These are phyloP conservation scores for Crepidodera aurea DNA, from an alignment of 2,888 invertebrate species.

Conservation along the genomic window DNA sequence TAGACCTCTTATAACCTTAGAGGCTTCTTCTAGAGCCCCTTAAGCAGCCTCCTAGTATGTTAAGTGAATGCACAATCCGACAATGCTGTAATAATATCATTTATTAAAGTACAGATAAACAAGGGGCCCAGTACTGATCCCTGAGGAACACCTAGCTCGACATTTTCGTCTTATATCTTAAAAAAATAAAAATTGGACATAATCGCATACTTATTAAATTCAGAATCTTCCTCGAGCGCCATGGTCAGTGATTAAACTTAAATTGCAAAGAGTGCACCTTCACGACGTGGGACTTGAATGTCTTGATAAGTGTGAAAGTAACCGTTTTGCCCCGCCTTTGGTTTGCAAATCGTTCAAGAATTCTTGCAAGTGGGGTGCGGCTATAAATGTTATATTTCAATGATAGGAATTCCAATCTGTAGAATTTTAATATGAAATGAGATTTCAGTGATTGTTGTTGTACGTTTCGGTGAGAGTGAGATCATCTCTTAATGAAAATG, in stretches of 20 bases:
- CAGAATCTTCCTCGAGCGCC: neutral
- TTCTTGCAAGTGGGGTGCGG: slow-evolving; percentile 47
- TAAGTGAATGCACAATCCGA: too few species aligned
- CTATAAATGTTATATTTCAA: slow-evolving; percentile 36
- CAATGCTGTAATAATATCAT: too few species aligned
- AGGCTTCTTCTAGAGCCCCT: too few species aligned
- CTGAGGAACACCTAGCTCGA: too few species aligned
- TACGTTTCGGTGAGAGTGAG: slow-evolving; percentile 16
- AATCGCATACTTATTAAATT: too few species aligned
- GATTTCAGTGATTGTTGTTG: slow-evolving; percentile 6
- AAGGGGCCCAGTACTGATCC: too few species aligned
- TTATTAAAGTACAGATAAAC: too few species aligned
- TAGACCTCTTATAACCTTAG: too few species aligned
- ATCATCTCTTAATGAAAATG: neutral
- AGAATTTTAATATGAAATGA: slow-evolving; percentile 14
- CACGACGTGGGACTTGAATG: slow-evolving; percentile 1
- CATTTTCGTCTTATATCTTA: too few species aligned
- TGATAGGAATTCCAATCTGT: slow-evolving; percentile 18
- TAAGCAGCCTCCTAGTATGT: too few species aligned
- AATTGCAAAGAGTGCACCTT: neutral
- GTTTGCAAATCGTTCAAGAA: slow-evolving; percentile 39
- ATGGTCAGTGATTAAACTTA: neutral
- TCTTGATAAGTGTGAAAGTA: slow-evolving; percentile 37
- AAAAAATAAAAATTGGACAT: too few species aligned
- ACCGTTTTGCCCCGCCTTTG: slow-evolving; percentile 33